Evolutionary conservation across 2,888 invertebrate genomes (phyloP), one percentile per base, ranked within the genome.

Genomic region (Oasisia sp.): DNA sequence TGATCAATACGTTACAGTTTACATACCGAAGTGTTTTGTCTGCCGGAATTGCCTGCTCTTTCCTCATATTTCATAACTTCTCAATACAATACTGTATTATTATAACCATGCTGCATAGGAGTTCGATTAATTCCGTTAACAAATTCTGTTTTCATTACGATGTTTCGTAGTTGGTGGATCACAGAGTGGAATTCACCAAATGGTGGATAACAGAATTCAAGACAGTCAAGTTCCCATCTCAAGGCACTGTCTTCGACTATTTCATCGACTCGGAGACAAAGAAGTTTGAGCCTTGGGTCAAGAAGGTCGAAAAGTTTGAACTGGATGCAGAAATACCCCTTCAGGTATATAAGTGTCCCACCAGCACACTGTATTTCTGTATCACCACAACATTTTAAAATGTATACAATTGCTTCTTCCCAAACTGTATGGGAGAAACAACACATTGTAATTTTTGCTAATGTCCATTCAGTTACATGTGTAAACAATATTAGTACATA

Each of bases 121-220:
- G 32, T 91, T 89, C 27, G 1, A 91, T 89, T 32, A 90, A 91
- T 45, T n/a, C 32, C 44, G 11, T 14, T 56, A 89, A 27, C 45
- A 32, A 89, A 19, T 89, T 38, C 32, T 32, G 89, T 90, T 56
- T 92, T 32, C 27, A 38, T 38, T 38, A n/a, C n/a, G n/a, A n/a
- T 19, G 19, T 92, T 91, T 92, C 94, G n/a, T 98, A 98, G 97
- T 97, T 98, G 90, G 97, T 98, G 7, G 99, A 99, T 96, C 98
- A 99, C 98, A 97, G 99, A 90, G 98, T 98, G 94, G 99, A 99
- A 96, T 99, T 99, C 96, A 98, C 98, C 90, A 99, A 99, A 97
- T 99, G 99, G 99, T 99, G 99, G 98, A 97, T 98, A 27, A 98
- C 98, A 95, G 99, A 99, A 96, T 99, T 99, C 96, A 99, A 99